A percentile compares a stretch with the other conserved stretches of the same genome.
These are phyloP conservation scores for Rhabdophis nuchalis DNA, from an alignment of 2,797 vertebrate species.

Conservation along the genomic window DNA sequence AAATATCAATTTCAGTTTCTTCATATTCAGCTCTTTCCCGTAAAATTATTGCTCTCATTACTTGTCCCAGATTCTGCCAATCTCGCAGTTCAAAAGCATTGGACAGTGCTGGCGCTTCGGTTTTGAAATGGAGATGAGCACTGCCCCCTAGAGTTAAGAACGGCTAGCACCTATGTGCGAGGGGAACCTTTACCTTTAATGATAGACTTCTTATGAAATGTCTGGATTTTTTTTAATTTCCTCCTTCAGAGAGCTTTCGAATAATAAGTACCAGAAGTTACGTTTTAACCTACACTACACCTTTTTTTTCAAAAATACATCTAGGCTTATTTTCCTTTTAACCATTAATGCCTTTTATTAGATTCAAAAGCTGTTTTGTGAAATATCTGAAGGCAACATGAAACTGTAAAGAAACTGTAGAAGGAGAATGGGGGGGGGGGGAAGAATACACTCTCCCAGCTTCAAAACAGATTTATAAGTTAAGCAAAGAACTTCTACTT, in stretches of 20 bases:
- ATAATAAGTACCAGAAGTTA: not conserved
- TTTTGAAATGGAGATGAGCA: too few species aligned
- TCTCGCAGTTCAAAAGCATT: too few species aligned
- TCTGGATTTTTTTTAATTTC: not conserved
- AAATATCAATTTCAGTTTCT: not conserved
- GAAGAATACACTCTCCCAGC: not conserved
- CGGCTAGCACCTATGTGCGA: too few species aligned
- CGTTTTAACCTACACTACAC: not conserved
- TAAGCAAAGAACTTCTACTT: not conserved
- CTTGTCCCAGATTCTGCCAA: too few species aligned
- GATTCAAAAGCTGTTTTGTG: slow-evolving; percentile 18
- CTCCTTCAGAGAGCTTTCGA: not conserved
- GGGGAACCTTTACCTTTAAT: not conserved
- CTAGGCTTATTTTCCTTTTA: slow-evolving; percentile 8
- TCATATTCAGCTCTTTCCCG: not conserved
- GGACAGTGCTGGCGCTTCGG: too few species aligned
- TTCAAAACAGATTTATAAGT: not conserved
- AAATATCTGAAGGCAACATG: not conserved
- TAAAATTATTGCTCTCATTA: not conserved
- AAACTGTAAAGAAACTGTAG: not conserved
- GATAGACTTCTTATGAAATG: not conserved
- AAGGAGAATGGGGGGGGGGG: too few species aligned
- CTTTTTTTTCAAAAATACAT: not conserved
- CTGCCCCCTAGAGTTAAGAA: too few species aligned
- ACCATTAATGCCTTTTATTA: not conserved